Percentiles rank a stretch among this genome's conserved stretches.
These are phyloP conservation scores for Diplodus puntazzo DNA, from an alignment of 2,797 vertebrate genomes.

Conservation along the genomic window DNA sequence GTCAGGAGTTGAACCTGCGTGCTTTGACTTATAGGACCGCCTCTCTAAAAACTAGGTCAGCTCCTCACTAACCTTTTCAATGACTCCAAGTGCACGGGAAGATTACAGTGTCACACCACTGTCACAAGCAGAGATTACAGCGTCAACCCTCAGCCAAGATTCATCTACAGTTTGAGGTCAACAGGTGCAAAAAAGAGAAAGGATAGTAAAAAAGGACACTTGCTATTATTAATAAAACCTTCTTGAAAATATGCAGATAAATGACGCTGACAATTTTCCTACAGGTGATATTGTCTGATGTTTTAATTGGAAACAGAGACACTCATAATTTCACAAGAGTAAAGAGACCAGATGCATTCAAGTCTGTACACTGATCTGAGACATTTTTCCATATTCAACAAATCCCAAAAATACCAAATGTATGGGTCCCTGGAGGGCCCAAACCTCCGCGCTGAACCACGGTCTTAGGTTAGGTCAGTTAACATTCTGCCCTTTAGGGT, in stretches of 20 bases:
- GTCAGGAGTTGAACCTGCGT: background rate
- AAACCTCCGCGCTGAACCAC: background rate
- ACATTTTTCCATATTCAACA: background rate
- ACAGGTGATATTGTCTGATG: background rate
- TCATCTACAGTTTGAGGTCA: background rate
- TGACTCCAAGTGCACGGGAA: background rate
- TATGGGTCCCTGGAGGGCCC: background rate
- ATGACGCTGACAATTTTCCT: background rate
- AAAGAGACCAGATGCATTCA: background rate
- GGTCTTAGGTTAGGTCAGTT: constrained; percentile 28
- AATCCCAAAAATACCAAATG: background rate
- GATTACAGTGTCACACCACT: constrained; percentile 32
- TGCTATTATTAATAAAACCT: background rate
- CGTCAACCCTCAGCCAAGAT: constrained; percentile 9
- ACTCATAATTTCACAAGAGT: constrained; percentile 1
- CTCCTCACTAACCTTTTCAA: constrained; percentile 15
- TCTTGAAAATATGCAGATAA: background rate
- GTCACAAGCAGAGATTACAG: constrained; percentile 17
- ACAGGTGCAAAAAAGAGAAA: background rate
- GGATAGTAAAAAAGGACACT: background rate
- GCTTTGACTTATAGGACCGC: background rate
- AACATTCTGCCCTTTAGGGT: constrained; percentile 26
- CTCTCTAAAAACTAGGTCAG: constrained; percentile 26
- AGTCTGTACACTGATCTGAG: background rate
- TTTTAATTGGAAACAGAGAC: background rate